Percentiles rank a stretch among this genome's conserved stretches.
These are phyloP conservation scores for Rotaria macrura DNA, from an alignment of 2,888 invertebrate genomes.

Conservation along the genomic window DNA sequence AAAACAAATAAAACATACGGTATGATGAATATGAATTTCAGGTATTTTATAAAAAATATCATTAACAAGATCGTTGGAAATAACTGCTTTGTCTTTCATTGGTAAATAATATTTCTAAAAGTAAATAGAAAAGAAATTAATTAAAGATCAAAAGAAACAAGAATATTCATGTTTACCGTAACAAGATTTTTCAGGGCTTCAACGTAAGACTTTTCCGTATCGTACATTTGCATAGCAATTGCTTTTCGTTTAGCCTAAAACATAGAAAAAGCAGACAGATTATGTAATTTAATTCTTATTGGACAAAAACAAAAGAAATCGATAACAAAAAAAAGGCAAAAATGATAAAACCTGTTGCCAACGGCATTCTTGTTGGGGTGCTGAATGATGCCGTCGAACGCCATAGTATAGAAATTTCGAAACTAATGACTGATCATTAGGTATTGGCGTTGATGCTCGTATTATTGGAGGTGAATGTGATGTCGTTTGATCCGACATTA, in stretches of 20 bases:
- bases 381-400: conserved; percentile 34
- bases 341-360: conserved; percentile 32
- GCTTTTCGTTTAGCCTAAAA: conserved; percentile 33
- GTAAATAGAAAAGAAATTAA: not conserved
- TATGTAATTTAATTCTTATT: no score
- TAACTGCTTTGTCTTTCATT: conserved; percentile 30
- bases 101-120: conserved; percentile 34
- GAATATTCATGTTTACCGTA: conserved; percentile 11
- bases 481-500: not conserved
- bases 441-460: not conserved
- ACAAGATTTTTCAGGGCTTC: conserved; percentile 33
- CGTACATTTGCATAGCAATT: conserved; percentile 34
- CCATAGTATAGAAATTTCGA: conserved; percentile 21
- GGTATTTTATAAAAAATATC: conserved; percentile 34
- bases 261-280: not conserved
- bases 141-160: not conserved
- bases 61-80: conserved; percentile 27
- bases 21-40: conserved; percentile 33
- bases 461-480: not conserved
- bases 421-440: not conserved
- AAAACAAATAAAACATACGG: no score
- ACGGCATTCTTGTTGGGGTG: conserved; percentile 30
- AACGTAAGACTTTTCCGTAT: conserved; percentile 34
- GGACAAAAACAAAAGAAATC: no score
- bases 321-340: not conserved